Base-by-base conservation (phyloP, 2,797 vertebrate genomes). In the Sciurus vulgaris region DNA sequence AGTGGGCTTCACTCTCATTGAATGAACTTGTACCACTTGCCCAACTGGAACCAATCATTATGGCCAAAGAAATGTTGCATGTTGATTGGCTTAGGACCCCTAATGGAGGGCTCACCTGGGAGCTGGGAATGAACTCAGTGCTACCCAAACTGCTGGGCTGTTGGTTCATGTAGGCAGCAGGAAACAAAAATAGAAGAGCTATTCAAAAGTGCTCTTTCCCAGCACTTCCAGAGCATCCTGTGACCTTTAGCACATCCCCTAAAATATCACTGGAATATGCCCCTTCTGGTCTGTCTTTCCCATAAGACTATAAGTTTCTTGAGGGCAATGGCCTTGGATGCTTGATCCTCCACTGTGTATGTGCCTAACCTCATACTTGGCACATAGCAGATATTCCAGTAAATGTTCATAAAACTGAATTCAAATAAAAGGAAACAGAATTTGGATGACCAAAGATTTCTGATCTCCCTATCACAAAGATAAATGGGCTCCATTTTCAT, bases 381-480 rank as follows among this genome's bases (percentile, higher is more conserved):
- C 9, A 54, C 8, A 4, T 47, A 47, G 11, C 79, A 30, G 24
- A 70, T 59, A 5, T 86, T 88, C n/a, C 61, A 54, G 12, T 73
- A 87, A 83, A n/a, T 87, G n/a, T 56, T 49, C 51, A 0, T 56
- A 59, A 83, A 73, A 22, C 47, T 93, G 72, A 59, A 91, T 95
- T 93, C 77, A 54, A 91, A 95, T 74, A 20, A 35, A 89, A 92
- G 9, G 28, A 61, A 86, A 76, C 70, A 49, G 22, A 77, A 79
- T 38, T 65, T 33, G n/a, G 51, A 78, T 22, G n/a, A 24, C 8
- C 2, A 38, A 92, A 47, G 74, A 30, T 86, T 93, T 92, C 47
- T 61, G 61, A 63, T 88, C 77, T 73, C 47, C 30, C 65, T 59
- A n/a, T 59, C 72, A 89, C 83, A 69, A 51, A 94, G 54, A 88